These are phyloP conservation scores for Syrmaticus mikado DNA, from an alignment of 2,113 vertebrate species.

Conservation along the genomic window DNA sequence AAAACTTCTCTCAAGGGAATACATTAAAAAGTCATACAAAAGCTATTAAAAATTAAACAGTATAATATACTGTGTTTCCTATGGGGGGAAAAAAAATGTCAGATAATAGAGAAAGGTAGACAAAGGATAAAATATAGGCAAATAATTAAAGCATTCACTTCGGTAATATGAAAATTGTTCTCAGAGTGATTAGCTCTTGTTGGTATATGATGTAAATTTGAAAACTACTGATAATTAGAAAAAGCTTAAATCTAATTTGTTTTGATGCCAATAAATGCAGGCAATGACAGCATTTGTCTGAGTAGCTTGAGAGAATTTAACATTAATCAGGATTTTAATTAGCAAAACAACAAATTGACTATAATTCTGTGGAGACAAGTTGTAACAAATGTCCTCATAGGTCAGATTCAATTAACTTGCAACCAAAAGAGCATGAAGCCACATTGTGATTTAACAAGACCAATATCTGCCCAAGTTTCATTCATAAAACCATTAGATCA, in stretches of 20 bases:
- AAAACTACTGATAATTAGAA: background rate
- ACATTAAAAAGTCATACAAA: background rate
- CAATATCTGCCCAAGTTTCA: background rate
- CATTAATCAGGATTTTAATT: background rate
- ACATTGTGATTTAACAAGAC: background rate
- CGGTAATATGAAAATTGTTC: background rate
- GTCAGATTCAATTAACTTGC: slow-evolving; percentile 19
- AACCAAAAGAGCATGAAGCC: background rate
- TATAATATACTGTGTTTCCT: background rate
- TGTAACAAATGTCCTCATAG: background rate
- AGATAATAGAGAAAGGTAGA: background rate
- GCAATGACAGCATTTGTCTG: background rate
- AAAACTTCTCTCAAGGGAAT: background rate
- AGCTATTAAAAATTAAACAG: background rate
- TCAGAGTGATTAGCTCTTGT: background rate
- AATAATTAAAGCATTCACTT: background rate
- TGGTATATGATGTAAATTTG: background rate
- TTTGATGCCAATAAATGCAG: background rate
- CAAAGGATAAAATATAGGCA: background rate
- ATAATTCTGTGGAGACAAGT: slow-evolving; percentile 11
- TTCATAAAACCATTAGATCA: background rate
- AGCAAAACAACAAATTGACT: background rate
- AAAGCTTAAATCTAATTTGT: background rate
- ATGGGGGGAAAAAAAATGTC: background rate
- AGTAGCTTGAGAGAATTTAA: background rate